Evolutionary conservation across 2,888 invertebrate genomes (phyloP), one percentile per base, ranked within the genome.

Genomic region (Tenthredo mesomela): DNA sequence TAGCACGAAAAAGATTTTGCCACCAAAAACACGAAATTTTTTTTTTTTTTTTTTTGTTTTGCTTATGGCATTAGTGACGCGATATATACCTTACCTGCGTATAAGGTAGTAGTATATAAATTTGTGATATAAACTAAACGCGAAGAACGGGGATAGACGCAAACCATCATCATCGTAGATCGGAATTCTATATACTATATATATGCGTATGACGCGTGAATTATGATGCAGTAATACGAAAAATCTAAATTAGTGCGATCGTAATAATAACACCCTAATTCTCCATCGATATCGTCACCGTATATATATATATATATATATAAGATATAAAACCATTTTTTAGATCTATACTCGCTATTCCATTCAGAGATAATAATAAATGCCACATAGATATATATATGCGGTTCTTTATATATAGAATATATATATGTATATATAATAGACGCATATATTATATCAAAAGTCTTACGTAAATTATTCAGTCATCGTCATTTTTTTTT

Each of bases 261-360:
- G n/a, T 54, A 54, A 54, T 7, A 10, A n/a, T n/a, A n/a, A 54
- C 54, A 54, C n/a, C 54, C 54, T n/a, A 54, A 54, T 67, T 67
- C 67, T 10, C 29, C 67, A 7, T 67, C 67, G 67, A 67, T 67
- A n/a, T 54, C 54, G 54, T 67, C 67, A 29, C 67, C 67, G 65
- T 2, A 2, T 29, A 29, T 43, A 43, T 43, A 43, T 43, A 12
- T 12, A 12, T 43, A 43, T 47, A 47, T 12, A 47, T 15, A 15
- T 15, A 47, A 43, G 12, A 47, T 12, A 47, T 15, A 15, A 47
- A 47, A 47, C 12, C 15, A 47, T 29, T 25, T 25, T 29, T 6
- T 67, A 15, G 9, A 67, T 29, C n/a, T 15, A 21, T 29, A 29
- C 29, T 29, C 10, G 29, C 5, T 29, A 65, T 29, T 65, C 12